phyloP scores from a whole-genome alignment of 2,113 vertebrate genomes.

The Anser brachyrhynchus region DNA sequence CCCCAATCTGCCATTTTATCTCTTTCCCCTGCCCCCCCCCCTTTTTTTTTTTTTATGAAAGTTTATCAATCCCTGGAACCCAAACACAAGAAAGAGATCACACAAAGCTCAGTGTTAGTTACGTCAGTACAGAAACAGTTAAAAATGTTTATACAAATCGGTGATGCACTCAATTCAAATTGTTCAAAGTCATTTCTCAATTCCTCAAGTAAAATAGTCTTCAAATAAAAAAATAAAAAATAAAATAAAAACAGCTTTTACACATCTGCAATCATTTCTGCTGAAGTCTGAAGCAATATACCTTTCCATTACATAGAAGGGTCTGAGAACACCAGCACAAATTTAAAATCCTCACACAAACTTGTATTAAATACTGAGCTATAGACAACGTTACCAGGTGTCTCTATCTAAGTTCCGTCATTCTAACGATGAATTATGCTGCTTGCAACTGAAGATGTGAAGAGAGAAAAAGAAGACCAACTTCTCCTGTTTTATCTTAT shows the following conservation, averaged over 20 bases:
- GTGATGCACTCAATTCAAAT: not conserved
- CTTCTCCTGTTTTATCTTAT: not conserved
- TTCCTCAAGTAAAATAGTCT: not conserved
- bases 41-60: not conserved
- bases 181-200: not conserved
- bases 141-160: not conserved
- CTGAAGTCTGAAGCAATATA: not conserved
- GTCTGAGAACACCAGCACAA: not conserved
- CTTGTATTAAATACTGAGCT: not conserved
- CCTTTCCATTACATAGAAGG: accelerated
- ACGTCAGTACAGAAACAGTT: not conserved
- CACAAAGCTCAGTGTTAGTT: not conserved
- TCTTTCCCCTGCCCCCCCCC: not conserved
- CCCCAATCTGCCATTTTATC: not conserved
- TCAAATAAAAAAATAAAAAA: not conserved
- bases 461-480: not conserved
- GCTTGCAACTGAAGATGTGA: not conserved
- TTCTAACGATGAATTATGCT: not conserved
- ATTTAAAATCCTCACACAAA: not conserved
- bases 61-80: not conserved
- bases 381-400: not conserved
- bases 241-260: not conserved
- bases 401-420: not conserved
- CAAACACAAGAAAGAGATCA: not conserved
- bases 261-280: not conserved